Evolutionary conservation across 2,888 invertebrate species (phyloP).

Genomic region (Chironomus riparius): DNA sequence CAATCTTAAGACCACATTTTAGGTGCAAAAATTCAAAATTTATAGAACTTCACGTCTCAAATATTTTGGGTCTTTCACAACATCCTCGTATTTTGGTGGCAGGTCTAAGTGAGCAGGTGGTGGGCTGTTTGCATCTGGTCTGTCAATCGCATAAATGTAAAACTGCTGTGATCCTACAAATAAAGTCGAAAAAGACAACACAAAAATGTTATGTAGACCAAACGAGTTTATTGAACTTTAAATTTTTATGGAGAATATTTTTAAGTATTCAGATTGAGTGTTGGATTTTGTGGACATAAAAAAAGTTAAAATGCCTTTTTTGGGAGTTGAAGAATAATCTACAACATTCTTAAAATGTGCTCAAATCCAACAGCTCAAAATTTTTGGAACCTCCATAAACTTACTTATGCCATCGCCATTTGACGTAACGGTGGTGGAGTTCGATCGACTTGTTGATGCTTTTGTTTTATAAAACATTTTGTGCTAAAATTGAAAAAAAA

Average conservation of each 20-base stretch:
- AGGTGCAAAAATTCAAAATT: not conserved
- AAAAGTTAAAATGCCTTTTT: not conserved
- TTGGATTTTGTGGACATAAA: not conserved
- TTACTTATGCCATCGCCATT: slow-evolving; percentile 16
- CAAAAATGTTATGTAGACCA: slow-evolving; percentile 3
- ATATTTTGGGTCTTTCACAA: slow-evolving; percentile 13
- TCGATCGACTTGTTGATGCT: not conserved
- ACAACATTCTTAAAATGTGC: too few species aligned
- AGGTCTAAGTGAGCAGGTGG: slow-evolving; percentile 9
- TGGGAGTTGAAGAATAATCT: too few species aligned
- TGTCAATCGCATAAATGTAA: slow-evolving; percentile 24
- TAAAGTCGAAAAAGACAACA: not conserved
- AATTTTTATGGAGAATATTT: not conserved
- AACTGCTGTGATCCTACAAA: slow-evolving; percentile 26
- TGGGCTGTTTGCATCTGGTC: not conserved
- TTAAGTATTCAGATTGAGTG: not conserved
- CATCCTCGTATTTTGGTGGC: slow-evolving; percentile 23
- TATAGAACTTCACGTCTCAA: slow-evolving; percentile 7
- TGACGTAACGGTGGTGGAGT: slow-evolving; percentile 5
- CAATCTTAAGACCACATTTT: not conserved
- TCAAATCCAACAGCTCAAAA: not conserved
- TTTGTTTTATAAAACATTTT: slow-evolving; percentile 27
- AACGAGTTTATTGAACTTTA: not conserved
- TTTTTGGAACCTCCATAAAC: not conserved
- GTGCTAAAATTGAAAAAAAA: slow-evolving; percentile 8